Conservation (phyloP, 2,888 invertebrate species). For the Cerceris ruficornis region DNA sequence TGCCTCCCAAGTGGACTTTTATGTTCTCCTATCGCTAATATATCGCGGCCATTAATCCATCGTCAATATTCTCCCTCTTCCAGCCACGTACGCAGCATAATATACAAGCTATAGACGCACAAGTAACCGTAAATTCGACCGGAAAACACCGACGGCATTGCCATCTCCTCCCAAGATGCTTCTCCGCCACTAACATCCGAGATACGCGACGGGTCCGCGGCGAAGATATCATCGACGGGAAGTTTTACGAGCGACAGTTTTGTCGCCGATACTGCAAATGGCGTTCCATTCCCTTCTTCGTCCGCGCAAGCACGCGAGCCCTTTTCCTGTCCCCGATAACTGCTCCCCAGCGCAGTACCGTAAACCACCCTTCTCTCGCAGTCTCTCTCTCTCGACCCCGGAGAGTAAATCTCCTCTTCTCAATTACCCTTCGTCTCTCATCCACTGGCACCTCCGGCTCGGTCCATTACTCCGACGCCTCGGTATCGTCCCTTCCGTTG, state of each 20-base stretch:
- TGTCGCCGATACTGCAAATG: constrained; percentile 58
- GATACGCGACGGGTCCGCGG: constrained; percentile 19
- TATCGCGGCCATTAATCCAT: constrained; percentile 24
- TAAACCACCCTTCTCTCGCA: constrained; percentile 67
- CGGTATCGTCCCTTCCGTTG: constrained; percentile 56
- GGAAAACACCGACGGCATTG: constrained; percentile 4
- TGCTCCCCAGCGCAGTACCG: constrained; percentile 67
- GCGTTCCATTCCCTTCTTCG: constrained; percentile 25
- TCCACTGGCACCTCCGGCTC: constrained; percentile 58
- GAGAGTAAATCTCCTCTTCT: constrained; percentile 81
- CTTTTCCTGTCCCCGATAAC: constrained; percentile 62
- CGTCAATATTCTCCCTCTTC: constrained; percentile 7
- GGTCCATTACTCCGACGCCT: constrained; percentile 74
- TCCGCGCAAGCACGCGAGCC: constrained; percentile 48
- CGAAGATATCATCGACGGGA: constrained; percentile 60
- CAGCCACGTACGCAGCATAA: constrained; percentile 3
- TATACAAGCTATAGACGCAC: constrained; percentile 4
- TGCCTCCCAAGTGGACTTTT: not conserved
- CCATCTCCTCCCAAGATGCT: constrained; percentile 24
- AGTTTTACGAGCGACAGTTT: constrained; percentile 68
- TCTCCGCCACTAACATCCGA: constrained; percentile 22
- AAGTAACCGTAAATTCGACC: constrained; percentile 15
- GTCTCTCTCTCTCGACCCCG: constrained; percentile 52
- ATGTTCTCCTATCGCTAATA: not conserved
- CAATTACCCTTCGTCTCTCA: constrained; percentile 77